Evolutionary conservation across 2,888 invertebrate genomes (phyloP).

Genomic region (Eilema griseolum): DNA sequence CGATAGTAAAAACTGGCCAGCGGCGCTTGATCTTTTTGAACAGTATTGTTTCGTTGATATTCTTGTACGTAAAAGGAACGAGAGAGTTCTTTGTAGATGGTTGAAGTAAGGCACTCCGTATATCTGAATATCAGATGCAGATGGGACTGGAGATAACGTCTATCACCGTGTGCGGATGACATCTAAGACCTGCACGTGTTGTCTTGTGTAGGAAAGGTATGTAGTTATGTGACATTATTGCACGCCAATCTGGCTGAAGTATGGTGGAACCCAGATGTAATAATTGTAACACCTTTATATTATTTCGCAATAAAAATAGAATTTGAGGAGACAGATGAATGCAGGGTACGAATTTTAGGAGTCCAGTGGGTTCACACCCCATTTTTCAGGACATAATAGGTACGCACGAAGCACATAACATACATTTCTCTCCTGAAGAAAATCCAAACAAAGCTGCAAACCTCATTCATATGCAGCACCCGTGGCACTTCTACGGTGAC

Average conservation of each 20-base stretch:
- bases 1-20: conserved; percentile 63
- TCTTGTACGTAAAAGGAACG: conserved; percentile 31
- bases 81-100: conserved; percentile 59
- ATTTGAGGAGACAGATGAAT: too few species aligned
- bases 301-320: too few species aligned
- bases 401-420: neutral
- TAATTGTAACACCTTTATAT: too few species aligned
- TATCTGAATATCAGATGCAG: conserved; percentile 69
- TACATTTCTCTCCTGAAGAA: neutral
- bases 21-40: conserved; percentile 50
- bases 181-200: too few species aligned
- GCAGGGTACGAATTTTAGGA: too few species aligned
- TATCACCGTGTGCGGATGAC: too few species aligned
- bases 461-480: neutral
- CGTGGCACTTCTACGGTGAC: neutral
- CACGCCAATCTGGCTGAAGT: too few species aligned
- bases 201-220: too few species aligned
- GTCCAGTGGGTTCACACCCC: too few species aligned
- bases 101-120: conserved; percentile 55
- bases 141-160: conserved; percentile 75
- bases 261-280: too few species aligned
- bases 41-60: conserved; percentile 46
- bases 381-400: too few species aligned
- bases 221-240: too few species aligned
- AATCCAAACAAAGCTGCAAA: neutral